Base-by-base conservation (phyloP, 2,797 vertebrate genomes). In the Rhodeus uyekii region DNA sequence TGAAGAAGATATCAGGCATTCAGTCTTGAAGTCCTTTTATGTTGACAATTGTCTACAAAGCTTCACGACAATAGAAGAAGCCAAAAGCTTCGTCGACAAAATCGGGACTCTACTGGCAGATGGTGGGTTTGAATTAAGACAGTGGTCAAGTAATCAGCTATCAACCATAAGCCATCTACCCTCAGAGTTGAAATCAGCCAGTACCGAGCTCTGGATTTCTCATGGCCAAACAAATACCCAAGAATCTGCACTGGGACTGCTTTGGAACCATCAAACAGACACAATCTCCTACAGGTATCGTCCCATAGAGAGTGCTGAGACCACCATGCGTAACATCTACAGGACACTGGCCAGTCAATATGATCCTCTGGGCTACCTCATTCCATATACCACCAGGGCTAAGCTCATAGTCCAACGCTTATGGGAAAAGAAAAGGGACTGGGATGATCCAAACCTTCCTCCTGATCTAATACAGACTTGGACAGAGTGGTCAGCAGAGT, bases 171-270 rank as follows among this genome's bases (percentile, higher is more conserved):
- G 5, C 0, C 68, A 72, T 18, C 68, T 72, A 1, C 44, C 68
- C 29, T 13, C 69, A 73, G 46, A 73, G 10, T 34, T 73, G 12
- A 73, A 73, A 53, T 73, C 69, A 14, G 29, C 44, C 29, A 73
- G 69, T 50, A 2, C 18, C n/a, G 69, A 73, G 19, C 46, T 73
- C 69, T 73, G 69, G 69, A 72, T 72, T 7, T 29, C 69, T 34
- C 46, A 72, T 4, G 46, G 69, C 18, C 3, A 34, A n/a, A 34
- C 46, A 8, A 29, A 72, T 12, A 67, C 19, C 0, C 63, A 65
- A 65, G 63, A 65, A 65, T 65, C 9, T 13, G 10, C 63, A 4
- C 34, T 65, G 34, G 63, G 63, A 65, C 22, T 65, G 34, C 5
- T 38, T 38, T 38, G 63, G 63, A 65, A 65, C 10, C 34, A 65